Percentiles rank a stretch among this genome's conserved stretches.
These are phyloP conservation scores for Acronicta psi DNA, from an alignment of 2,888 invertebrate genomes.

Conservation along the genomic window DNA sequence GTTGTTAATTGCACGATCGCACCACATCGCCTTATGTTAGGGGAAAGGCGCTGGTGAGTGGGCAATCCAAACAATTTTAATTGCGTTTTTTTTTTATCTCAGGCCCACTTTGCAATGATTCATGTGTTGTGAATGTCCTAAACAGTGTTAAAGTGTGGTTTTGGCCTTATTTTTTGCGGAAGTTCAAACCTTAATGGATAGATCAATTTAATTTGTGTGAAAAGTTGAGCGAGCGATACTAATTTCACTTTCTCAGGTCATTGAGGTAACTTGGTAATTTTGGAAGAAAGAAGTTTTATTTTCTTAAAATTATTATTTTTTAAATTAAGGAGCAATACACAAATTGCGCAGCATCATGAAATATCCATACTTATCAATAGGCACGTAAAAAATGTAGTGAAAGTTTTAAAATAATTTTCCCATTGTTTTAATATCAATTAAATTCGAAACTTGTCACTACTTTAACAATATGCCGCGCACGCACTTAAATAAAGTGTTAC, in stretches of 20 bases:
- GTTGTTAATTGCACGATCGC: conserved; percentile 16
- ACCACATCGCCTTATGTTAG: conserved; percentile 1
- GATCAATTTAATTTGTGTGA: conserved; percentile 12
- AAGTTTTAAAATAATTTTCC: conserved; percentile 14
- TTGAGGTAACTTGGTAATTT: conserved; percentile 1
- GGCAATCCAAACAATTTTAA: conserved; percentile 5
- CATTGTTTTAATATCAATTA: conserved; percentile 31
- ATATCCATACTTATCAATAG: no score
- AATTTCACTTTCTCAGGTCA: conserved; percentile 30
- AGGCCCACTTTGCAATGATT: conserved; percentile 36
- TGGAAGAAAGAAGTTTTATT: no score
- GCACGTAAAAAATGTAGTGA: not conserved
- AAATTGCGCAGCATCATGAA: no score
- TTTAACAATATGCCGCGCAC: conserved; percentile 30
- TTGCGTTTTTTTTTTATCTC: conserved; percentile 25
- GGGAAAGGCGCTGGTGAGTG: conserved; percentile 36
- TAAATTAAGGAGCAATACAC: no score
- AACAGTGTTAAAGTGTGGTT: conserved; percentile 42
- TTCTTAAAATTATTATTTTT: no score
- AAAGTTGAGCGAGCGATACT: conserved; percentile 9
- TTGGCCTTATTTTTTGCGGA: conserved; percentile 51
- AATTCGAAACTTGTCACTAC: conserved; percentile 23
- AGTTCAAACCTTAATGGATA: conserved; percentile 26
- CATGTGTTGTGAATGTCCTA: conserved; percentile 40
- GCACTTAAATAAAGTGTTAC: conserved; percentile 52